Conservation (phyloP, 2,113 vertebrate species). For the Orycteropus afer region DNA sequence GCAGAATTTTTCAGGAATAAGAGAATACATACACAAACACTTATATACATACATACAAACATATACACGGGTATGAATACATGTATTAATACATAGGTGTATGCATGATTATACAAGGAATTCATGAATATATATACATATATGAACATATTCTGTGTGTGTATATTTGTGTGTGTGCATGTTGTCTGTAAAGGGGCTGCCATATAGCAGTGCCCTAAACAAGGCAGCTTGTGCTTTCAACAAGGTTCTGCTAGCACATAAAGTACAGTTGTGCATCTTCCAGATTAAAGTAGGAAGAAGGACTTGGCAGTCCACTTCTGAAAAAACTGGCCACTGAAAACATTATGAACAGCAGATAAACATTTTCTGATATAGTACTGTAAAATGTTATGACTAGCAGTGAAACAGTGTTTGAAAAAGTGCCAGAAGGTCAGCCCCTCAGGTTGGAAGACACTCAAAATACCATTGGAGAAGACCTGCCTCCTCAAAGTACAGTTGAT, state of each 20-base stretch:
- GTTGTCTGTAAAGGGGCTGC: not conserved
- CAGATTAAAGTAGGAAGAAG: no score
- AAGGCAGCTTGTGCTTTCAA: not conserved
- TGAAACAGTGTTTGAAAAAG: no score
- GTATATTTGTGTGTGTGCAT: not conserved
- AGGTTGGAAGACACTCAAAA: no score
- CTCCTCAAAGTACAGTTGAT: no score
- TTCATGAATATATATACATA: not conserved
- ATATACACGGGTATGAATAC: not conserved
- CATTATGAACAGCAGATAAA: no score
- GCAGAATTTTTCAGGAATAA: not conserved
- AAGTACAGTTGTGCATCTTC: no score
- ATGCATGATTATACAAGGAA: not conserved
- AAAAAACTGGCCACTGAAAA: no score
- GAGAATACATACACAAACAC: not conserved
- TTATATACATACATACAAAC: not conserved
- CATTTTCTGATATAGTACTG: no score
- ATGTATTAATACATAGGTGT: not conserved
- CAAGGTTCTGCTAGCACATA: not conserved
- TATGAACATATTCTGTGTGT: not conserved
- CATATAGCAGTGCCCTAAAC: not conserved
- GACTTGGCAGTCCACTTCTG: no score
- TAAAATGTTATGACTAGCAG: no score
- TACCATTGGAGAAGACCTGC: no score
- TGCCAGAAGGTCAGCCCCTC: no score